phyloP scores from a whole-genome alignment of 2,797 vertebrate genomes.

The Poecilia velifera region DNA sequence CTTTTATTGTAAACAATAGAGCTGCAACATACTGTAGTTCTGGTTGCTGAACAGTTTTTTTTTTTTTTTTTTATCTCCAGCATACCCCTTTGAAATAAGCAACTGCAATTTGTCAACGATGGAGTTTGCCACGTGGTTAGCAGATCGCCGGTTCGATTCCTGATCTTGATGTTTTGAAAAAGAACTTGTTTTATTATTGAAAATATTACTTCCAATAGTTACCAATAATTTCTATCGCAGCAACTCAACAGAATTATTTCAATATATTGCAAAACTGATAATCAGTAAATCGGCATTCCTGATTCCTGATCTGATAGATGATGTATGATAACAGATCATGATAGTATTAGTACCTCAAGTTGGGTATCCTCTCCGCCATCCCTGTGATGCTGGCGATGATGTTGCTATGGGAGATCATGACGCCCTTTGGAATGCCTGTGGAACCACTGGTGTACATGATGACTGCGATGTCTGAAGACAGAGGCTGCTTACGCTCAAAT shows the following conservation, averaged over 20 bases:
- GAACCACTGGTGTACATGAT: constrained; percentile 99
- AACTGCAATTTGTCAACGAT: background rate
- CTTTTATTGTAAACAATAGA: constrained; percentile 43
- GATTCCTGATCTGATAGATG: background rate
- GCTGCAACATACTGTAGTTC: background rate
- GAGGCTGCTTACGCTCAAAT: constrained; percentile 64
- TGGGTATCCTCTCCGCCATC: constrained; percentile 90
- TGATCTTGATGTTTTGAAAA: background rate
- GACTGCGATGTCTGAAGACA: constrained; percentile 88
- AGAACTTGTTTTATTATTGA: background rate
- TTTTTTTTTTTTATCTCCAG: background rate
- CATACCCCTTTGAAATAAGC: constrained; percentile 9
- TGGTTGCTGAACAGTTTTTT: constrained; percentile 7
- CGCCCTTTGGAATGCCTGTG: constrained; percentile 92
- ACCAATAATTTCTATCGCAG: background rate
- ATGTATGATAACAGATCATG: background rate
- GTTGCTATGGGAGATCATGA: constrained; percentile 96
- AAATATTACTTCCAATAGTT: background rate
- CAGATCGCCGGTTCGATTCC: too few relatives aligned
- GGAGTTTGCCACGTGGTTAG: too few relatives aligned
- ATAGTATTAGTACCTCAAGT: constrained; percentile 79
- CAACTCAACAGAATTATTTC: background rate
- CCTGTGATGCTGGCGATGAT: constrained; percentile 91
- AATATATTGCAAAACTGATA: background rate
- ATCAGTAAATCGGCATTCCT: background rate